Conservation (phyloP, 2,797 vertebrate genomes). For the Lagodon rhomboides region DNA sequence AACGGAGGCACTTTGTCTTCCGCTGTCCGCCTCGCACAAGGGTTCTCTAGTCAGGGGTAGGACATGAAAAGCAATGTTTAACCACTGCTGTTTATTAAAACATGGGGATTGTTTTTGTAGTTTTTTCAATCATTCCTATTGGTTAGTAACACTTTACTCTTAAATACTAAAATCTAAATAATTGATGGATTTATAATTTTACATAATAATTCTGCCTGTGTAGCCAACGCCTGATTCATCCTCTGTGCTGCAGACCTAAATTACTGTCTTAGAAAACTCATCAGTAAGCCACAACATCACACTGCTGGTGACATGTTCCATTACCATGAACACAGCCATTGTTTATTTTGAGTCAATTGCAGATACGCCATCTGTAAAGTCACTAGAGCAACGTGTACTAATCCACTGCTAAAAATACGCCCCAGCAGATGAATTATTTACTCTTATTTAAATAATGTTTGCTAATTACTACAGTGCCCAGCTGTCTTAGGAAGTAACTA, state of each 20-base stretch:
- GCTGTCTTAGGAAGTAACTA: not conserved
- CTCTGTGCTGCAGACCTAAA: not conserved
- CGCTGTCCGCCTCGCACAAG: slow-evolving; percentile 12
- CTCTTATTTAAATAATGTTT: not conserved
- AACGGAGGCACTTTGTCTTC: slow-evolving; percentile 63
- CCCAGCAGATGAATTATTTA: not conserved
- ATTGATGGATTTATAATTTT: no score
- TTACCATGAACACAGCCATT: not conserved
- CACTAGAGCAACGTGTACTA: not conserved
- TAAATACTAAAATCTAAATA: no score
- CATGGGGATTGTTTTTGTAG: not conserved
- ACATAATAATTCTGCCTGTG: no score
- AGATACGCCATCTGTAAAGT: not conserved
- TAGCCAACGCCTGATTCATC: not conserved
- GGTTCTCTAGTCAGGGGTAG: slow-evolving; percentile 2
- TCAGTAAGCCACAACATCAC: not conserved
- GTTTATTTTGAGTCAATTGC: not conserved
- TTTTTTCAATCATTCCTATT: not conserved
- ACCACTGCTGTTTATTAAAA: not conserved
- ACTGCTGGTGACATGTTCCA: not conserved
- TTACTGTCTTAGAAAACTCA: not conserved
- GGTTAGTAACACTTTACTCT: not conserved
- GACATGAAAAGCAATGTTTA: slow-evolving; percentile 10
- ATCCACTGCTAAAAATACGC: slow-evolving; percentile 1
- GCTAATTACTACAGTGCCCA: not conserved